phyloP scores from a whole-genome alignment of 2,888 invertebrate species.

The Drosophila mayaguana region DNA sequence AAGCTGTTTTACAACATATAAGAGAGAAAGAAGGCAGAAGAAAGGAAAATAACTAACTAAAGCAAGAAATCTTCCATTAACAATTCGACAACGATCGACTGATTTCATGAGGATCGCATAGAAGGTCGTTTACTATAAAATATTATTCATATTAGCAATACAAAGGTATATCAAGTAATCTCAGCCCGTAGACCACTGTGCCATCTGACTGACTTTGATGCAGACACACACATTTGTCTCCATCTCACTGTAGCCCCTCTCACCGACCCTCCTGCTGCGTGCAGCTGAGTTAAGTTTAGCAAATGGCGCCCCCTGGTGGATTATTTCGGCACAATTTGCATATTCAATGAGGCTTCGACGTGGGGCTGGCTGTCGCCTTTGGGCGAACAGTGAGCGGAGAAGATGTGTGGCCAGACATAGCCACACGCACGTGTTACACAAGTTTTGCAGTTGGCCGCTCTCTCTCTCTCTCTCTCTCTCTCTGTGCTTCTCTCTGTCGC shows the following conservation, averaged over 20 bases:
- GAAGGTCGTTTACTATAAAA: neutral
- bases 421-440: conserved; percentile 72
- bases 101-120: neutral
- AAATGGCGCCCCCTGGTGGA: conserved; percentile 51
- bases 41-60: no score
- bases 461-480: neutral
- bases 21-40: no score
- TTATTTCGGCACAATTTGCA: conserved; percentile 79
- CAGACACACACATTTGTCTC: conserved; percentile 29
- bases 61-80: no score
- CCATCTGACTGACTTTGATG: conserved; percentile 11
- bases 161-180: no score
- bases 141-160: no score
- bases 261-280: neutral
- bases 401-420: conserved; percentile 24
- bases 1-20: neutral
- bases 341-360: conserved; percentile 78
- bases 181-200: conserved; percentile 6
- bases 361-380: conserved; percentile 23
- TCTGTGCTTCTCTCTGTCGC: conserved; percentile 1
- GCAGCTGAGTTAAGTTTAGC: conserved; percentile 38
- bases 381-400: conserved; percentile 16
- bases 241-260: no score
- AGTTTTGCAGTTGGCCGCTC: conserved; percentile 38
- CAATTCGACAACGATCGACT: no score